phyloP scores from a whole-genome alignment of 2,113 vertebrate genomes.

The Dipodomys spectabilis region DNA sequence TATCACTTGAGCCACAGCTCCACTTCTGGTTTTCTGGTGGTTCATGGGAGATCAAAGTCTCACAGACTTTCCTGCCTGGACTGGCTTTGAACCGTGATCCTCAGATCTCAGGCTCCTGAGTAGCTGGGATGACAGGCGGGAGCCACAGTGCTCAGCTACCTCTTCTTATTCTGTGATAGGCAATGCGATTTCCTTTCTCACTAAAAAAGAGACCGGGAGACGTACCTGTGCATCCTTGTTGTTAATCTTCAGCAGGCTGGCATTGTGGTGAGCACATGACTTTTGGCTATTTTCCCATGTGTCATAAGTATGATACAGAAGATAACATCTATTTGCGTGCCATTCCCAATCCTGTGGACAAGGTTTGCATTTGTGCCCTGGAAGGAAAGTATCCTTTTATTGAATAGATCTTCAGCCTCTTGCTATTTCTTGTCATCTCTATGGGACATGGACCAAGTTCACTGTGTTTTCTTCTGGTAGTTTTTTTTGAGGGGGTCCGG shows the following conservation, averaged over 20 bases:
- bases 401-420: background rate
- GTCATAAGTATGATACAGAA: fast-evolving
- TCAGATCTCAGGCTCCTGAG: too few species aligned
- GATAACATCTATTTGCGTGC: conserved; percentile 54
- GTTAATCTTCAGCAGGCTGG: conserved; percentile 61
- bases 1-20: too few species aligned
- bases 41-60: too few species aligned
- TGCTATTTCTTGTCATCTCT: background rate
- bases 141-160: too few species aligned
- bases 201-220: background rate
- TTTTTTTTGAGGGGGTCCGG: too few species aligned
- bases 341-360: conserved; percentile 58
- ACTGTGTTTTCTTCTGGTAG: background rate
- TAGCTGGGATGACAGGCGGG: too few species aligned
- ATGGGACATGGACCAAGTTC: background rate
- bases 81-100: too few species aligned
- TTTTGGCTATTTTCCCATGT: background rate
- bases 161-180: background rate
- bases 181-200: background rate
- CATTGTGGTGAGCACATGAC: conserved; percentile 44
- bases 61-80: too few species aligned
- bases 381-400: conserved; percentile 13
- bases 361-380: conserved; percentile 74
- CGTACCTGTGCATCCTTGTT: conserved; percentile 47
- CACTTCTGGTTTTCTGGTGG: too few species aligned